Evolutionary conservation across 1,140 invertebrate species (phyloP).

Genomic region (Rhagoletis zephyria): DNA sequence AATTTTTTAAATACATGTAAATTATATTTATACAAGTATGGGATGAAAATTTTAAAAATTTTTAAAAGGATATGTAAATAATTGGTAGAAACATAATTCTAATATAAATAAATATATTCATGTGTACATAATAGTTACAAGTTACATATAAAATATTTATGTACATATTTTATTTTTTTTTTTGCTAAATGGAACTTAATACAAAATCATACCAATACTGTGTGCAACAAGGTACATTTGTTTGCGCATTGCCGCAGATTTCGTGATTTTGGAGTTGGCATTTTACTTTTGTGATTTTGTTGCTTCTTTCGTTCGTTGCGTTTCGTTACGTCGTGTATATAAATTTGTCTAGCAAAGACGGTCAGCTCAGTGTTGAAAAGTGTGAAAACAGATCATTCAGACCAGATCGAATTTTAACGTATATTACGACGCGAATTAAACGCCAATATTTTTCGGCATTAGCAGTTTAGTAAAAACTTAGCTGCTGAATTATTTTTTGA

Average conservation of each 20-base stretch:
- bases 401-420: slow-evolving; percentile 20
- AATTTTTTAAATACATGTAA: slow-evolving; percentile 5
- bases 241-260: slow-evolving; percentile 52
- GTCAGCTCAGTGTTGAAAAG: slow-evolving; percentile 32
- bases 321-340: slow-evolving; percentile 45
- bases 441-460: slow-evolving; percentile 11
- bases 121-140: slow-evolving; percentile 49
- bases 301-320: slow-evolving; percentile 9
- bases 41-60: background rate
- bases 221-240: slow-evolving; percentile 56
- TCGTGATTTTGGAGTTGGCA: slow-evolving; percentile 41
- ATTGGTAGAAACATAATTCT: background rate
- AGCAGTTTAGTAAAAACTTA: background rate
- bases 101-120: slow-evolving; percentile 38
- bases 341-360: background rate
- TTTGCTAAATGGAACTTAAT: slow-evolving; percentile 66
- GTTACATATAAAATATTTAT: slow-evolving; percentile 46
- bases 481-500: slow-evolving; percentile 23
- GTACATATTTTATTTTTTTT: slow-evolving; percentile 47
- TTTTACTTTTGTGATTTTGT: slow-evolving; percentile 43
- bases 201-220: slow-evolving; percentile 73
- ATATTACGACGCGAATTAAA: slow-evolving; percentile 27
- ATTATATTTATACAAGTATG: background rate
- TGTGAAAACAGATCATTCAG: slow-evolving; percentile 18
- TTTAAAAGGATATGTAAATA: background rate